These are phyloP conservation scores for Antechinus flavipes DNA, from an alignment of 2,113 vertebrate genomes.

Conservation along the genomic window DNA sequence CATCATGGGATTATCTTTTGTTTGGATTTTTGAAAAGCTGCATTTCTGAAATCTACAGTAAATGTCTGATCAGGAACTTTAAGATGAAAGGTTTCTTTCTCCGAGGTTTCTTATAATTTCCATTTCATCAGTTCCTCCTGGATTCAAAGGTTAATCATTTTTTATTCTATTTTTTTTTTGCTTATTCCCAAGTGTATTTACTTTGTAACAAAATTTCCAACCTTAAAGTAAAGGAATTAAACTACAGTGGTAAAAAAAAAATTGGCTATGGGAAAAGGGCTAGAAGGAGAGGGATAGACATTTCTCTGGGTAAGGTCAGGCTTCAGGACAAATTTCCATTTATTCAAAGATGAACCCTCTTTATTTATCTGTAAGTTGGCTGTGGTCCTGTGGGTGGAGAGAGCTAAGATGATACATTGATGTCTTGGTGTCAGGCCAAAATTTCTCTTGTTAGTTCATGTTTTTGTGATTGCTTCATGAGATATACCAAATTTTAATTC, in stretches of 20 bases:
- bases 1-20: background rate
- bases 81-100: background rate
- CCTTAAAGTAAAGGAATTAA: background rate
- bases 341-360: background rate
- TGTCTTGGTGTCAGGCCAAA: background rate
- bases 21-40: background rate
- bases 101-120: background rate
- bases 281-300: background rate
- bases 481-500: conserved; percentile 37
- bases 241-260: background rate
- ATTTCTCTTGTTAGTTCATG: conserved; percentile 26
- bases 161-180: background rate
- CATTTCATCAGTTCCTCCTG: background rate
- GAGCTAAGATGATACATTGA: background rate
- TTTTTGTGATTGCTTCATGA: background rate
- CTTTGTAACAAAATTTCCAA: background rate
- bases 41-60: background rate
- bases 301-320: conserved; percentile 8
- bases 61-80: background rate
- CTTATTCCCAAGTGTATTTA: background rate
- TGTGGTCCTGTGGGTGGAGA: background rate
- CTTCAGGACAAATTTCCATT: background rate
- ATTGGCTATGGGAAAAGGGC: background rate
- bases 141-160: background rate
- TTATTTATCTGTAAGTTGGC: background rate